Percentiles rank a stretch among this genome's conserved stretches.
These are phyloP conservation scores for Promerops cafer DNA, from an alignment of 2,113 vertebrate species.

Conservation along the genomic window DNA sequence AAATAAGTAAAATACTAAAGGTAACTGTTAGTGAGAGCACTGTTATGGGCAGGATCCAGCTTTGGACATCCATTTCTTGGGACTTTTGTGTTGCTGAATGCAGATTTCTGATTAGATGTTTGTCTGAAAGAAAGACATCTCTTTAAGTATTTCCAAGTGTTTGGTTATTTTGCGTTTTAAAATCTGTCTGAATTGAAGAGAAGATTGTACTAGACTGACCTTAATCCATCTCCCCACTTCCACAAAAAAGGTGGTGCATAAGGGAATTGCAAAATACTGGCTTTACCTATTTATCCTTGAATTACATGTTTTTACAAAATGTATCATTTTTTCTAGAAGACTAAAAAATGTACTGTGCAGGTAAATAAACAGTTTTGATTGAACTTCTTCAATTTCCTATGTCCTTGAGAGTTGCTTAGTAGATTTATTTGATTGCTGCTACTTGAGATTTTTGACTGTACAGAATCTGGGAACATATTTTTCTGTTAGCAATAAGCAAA, in stretches of 20 bases:
- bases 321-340: not conserved
- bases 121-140: not conserved
- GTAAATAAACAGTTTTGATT: not conserved
- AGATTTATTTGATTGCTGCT: not conserved
- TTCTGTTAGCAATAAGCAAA: constrained; percentile 1
- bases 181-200: not conserved
- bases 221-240: not conserved
- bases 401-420: not conserved
- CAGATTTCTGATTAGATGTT: not conserved
- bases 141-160: not conserved
- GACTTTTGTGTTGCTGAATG: not conserved
- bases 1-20: not conserved
- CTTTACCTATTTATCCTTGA: not conserved
- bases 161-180: not conserved
- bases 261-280: not conserved
- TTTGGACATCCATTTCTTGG: not conserved
- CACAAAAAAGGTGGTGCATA: not conserved
- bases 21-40: not conserved
- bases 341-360: not conserved
- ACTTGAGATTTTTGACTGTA: not conserved
- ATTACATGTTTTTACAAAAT: not conserved
- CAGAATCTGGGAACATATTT: not conserved
- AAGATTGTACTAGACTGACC: not conserved
- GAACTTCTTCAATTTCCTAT: not conserved
- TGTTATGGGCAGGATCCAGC: not conserved